Base-by-base conservation (phyloP, 2,888 invertebrate genomes). In the Sinohyriopsis cumingii region DNA sequence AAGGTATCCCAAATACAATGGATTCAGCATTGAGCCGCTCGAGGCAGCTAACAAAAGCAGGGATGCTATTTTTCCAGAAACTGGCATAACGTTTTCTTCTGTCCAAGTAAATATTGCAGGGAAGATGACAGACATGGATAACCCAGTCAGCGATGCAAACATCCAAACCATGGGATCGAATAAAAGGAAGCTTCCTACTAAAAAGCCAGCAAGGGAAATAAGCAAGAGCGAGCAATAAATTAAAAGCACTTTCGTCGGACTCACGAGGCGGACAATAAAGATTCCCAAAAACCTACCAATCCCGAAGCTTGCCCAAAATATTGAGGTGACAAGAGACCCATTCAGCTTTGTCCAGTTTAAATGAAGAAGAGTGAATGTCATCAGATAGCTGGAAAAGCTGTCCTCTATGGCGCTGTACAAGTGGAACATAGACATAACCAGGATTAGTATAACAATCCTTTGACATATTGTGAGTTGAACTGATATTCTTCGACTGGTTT, bases 71-170 rank as follows among this genome's bases (percentile, higher is more conserved):
- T 86, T 86, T 55, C 91, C 90, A 1, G 89, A 89, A 0, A 91
- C 84, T 12, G 84, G 82, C 25, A 91, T 82, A 9, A 84, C 63
- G 69, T 89, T 88, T 25, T 84, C 80, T 67, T 90, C 90, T 7
- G 89, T 83, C 90, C 91, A 91, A 19, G 88, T 83, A 56, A 91
- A 85, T n/a, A 88, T 86, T 0, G 90, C 85, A 1, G 91, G 90
- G 71, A 91, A 90, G n/a, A 91, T 87, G 3, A 90, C 88, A 0
- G 91, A 89, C 78, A 90, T 82, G 3, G 90, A 89, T 24, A 88
- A 76, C 3, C 90, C 91, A 5, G 89, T 76, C 6, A 88, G 55
- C 1, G 84, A 84, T 12, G 87, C 82, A 60, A 87, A 88, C 5
- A 88, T 66, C 89, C 90, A 90, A 24, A 82, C 73, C 7, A 79